Conservation (phyloP, 92 coral and sea anemone species). For the Hydrozoanthus gracilis region DNA sequence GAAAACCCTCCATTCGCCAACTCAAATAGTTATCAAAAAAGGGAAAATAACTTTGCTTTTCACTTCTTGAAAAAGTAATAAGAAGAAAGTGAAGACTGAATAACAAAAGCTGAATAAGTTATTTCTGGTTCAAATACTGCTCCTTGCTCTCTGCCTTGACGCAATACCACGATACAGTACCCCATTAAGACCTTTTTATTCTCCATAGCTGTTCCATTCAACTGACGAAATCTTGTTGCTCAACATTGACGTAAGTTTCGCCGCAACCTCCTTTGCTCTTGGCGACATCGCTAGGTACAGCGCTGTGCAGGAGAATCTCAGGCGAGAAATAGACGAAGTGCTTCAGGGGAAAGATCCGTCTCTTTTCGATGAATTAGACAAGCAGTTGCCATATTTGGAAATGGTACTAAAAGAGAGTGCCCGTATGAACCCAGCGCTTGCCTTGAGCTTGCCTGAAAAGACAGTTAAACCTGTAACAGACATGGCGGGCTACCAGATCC, state of each 20-base stretch:
- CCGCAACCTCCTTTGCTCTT: constrained; percentile 88
- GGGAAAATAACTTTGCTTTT: too few species aligned
- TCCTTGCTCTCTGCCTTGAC: too few species aligned
- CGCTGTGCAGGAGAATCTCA: constrained; percentile 73
- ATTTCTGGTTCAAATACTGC: too few species aligned
- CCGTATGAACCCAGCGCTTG: constrained; percentile 91
- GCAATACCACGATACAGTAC: too few species aligned
- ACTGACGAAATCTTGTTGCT: constrained; percentile 84
- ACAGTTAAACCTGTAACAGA: constrained; percentile 84
- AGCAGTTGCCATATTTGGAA: constrained; percentile 86
- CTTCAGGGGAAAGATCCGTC: constrained; percentile 79
- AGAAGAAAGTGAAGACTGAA: too few species aligned
- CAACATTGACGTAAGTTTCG: constrained; percentile 88
- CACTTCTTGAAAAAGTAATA: too few species aligned
- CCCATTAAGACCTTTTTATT: too few species aligned
- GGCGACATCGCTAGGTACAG: constrained; percentile 77
- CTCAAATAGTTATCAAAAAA: too few species aligned
- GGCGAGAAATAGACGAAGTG: constrained; percentile 72
- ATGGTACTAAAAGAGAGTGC: constrained; percentile 91
- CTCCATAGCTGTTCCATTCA: constrained; percentile 78
- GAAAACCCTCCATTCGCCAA: too few species aligned
- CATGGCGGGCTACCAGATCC: constrained; percentile 81
- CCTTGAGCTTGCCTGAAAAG: constrained; percentile 87
- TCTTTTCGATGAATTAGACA: constrained; percentile 67
- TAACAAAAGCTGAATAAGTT: too few species aligned